Evolutionary conservation across 1,140 invertebrate species (phyloP), one percentile per base, ranked within the genome.

Genomic region (Leguminivora glycinivorella): DNA sequence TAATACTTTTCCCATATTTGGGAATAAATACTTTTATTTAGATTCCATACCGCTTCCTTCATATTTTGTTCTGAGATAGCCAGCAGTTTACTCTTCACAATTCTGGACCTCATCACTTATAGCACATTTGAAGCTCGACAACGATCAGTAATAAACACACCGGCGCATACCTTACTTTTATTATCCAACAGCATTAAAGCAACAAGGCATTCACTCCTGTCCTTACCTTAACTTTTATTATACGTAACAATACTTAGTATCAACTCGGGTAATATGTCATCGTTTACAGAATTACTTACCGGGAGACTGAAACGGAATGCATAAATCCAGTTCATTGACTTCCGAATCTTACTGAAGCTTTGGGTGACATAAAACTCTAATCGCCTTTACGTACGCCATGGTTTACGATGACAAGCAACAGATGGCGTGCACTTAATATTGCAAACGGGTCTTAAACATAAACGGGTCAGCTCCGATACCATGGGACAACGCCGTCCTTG

Each of bases 91-190:
- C 26, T 63, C 26, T 38, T 14, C 34, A 2, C 14, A 38, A 38
- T 3, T 29, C 34, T 38, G 12, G 34, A 38, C 34, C 10, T 38
- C 34, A 38, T 9, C 19, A 56, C 10, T 25, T 14, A 19, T n/a
- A 72, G 29, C 73, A 77, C 68, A 63, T 43, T 71, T 63, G 70
- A 75, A 75, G 68, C 73, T 73, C 70, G 72, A 72, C 68, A 56
- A 69, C 68, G 47, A 22, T 60, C 66, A 52, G 17, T 71, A 14
- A 40, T 71, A n/a, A 67, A 19, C 31, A 68, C 67, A 68, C 67
- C 63, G 47, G 40, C 19, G 58, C 56, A 47, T 68, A 29, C 52
- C 52, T 56, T 56, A 43, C 1, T 43, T n/a, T 43, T 17, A 43
- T 29, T 29, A 63, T 63, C 58, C 29, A 17, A 63, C 24, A 24